Percentiles rank a stretch among this genome's conserved stretches.
phyloP scores from a whole-genome alignment of 2,113 vertebrate genomes.

The Ibidorhyncha struthersii region DNA sequence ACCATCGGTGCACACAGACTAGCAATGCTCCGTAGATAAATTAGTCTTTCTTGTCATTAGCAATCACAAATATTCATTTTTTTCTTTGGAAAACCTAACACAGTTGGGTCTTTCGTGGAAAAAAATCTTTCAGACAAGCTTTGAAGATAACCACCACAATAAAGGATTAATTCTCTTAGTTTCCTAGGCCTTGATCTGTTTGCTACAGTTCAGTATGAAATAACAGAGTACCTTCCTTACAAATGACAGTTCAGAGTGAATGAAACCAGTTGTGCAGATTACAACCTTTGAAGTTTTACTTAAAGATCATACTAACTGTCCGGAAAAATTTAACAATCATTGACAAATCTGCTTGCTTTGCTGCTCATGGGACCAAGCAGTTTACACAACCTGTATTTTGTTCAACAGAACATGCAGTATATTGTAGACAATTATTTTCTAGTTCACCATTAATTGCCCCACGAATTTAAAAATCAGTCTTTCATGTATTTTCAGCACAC shows the following conservation, averaged over 20 bases:
- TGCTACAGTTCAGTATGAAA: not conserved
- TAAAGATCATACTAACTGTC: not conserved
- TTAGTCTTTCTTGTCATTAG: not conserved
- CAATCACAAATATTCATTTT: not conserved
- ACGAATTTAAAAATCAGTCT: not conserved
- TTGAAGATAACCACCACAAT: constrained; percentile 18
- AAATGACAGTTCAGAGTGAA: not conserved
- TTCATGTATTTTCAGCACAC: not conserved
- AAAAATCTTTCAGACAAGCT: constrained; percentile 7
- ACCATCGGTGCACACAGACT: not conserved
- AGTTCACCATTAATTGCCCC: not conserved
- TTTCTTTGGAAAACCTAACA: not conserved
- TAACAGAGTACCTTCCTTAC: not conserved
- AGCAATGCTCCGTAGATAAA: not conserved
- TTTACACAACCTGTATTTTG: not conserved
- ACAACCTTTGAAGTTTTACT: constrained; percentile 19
- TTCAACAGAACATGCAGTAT: not conserved
- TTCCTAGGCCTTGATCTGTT: constrained; percentile 26
- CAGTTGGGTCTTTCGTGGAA: not conserved
- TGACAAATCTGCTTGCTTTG: not conserved
- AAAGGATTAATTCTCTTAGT: constrained; percentile 20
- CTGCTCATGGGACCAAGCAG: not conserved
- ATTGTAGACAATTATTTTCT: not conserved
- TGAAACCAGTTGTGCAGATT: not conserved
- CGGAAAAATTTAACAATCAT: constrained; percentile 19